A percentile compares a stretch with the other conserved stretches of the same genome.
These are phyloP conservation scores for Acropora tenuis DNA, from an alignment of 64 coral and sea anemone species.

Conservation along the genomic window DNA sequence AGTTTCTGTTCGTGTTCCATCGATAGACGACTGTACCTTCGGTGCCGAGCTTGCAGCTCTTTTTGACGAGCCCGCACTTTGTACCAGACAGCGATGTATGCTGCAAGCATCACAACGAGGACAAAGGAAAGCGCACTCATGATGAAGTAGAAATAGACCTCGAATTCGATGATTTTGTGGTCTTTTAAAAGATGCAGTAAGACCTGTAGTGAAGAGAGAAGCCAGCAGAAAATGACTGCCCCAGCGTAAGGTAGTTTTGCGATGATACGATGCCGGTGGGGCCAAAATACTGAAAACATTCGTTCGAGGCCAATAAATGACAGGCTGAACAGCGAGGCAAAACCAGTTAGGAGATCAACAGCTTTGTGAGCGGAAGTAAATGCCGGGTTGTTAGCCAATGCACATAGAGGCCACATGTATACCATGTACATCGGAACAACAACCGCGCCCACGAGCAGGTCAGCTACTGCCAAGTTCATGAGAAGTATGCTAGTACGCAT, in stretches of 20 bases:
- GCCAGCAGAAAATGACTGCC: slow-evolving; percentile 50
- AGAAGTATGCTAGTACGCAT: slow-evolving; percentile 64
- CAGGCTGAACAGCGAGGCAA: slow-evolving; percentile 74
- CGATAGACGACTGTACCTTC: background rate
- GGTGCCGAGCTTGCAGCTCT: background rate
- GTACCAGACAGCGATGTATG: slow-evolving; percentile 78
- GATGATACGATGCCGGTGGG: slow-evolving; percentile 62
- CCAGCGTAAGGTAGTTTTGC: slow-evolving; percentile 41
- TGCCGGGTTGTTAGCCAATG: background rate
- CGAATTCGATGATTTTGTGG: slow-evolving; percentile 34
- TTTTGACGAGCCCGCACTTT: slow-evolving; percentile 54
- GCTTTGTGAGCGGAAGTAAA: slow-evolving; percentile 27
- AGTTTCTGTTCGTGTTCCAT: slow-evolving; percentile 71
- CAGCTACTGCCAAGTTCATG: slow-evolving; percentile 72
- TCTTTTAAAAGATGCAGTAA: slow-evolving; percentile 6
- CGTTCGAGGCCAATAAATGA: slow-evolving; percentile 74
- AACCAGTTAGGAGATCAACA: slow-evolving; percentile 79
- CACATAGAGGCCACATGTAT: slow-evolving; percentile 32
- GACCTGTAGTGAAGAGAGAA: slow-evolving; percentile 35
- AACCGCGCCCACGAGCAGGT: slow-evolving; percentile 74
- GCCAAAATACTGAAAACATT: slow-evolving; percentile 70
- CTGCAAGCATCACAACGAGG: slow-evolving; percentile 53
- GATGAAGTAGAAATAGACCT: slow-evolving; percentile 67
- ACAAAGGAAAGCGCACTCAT: slow-evolving; percentile 65
- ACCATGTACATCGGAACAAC: slow-evolving; percentile 82